A percentile compares a stretch with the other conserved stretches of the same genome.
Evolutionary conservation across 1,140 invertebrate genomes (phyloP).

Genomic region (Chymomyza costata): DNA sequence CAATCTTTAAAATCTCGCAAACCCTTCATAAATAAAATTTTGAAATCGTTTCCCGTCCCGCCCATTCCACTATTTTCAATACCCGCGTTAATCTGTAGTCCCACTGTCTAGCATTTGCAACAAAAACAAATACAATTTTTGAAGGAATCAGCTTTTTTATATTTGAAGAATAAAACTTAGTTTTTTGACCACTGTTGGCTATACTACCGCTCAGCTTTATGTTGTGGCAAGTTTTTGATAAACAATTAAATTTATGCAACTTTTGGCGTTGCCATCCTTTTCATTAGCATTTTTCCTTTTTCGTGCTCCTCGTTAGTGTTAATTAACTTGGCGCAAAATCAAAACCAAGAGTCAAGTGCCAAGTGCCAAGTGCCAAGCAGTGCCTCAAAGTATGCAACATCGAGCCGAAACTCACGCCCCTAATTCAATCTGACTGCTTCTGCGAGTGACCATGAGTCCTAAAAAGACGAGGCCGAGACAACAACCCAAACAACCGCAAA

Average conservation of each 20-base stretch:
- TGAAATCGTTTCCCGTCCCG: too few relatives aligned
- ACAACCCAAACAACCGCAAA: constrained; percentile 61
- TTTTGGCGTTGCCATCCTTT: constrained; percentile 32
- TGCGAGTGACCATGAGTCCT: constrained; percentile 33
- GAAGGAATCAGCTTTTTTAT: too few relatives aligned
- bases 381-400: constrained; percentile 9
- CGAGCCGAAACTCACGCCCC: constrained; percentile 26
- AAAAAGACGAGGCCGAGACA: constrained; percentile 43
- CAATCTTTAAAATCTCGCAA: too few relatives aligned
- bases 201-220: constrained; percentile 15
- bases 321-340: constrained; percentile 67
- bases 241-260: constrained; percentile 66
- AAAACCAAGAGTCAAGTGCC: constrained; percentile 57
- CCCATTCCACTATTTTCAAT: too few relatives aligned
- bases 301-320: constrained; percentile 42
- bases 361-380: constrained; percentile 25
- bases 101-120: too few relatives aligned
- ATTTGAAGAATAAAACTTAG: too few relatives aligned
- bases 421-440: constrained; percentile 59
- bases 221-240: constrained; percentile 45
- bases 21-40: too few relatives aligned
- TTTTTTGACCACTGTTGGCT: constrained; percentile 11
- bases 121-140: too few relatives aligned
- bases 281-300: constrained; percentile 63
- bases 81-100: too few relatives aligned